Conservation (phyloP, 92 coral and sea anemone species). For the Phenganax subtilis region DNA sequence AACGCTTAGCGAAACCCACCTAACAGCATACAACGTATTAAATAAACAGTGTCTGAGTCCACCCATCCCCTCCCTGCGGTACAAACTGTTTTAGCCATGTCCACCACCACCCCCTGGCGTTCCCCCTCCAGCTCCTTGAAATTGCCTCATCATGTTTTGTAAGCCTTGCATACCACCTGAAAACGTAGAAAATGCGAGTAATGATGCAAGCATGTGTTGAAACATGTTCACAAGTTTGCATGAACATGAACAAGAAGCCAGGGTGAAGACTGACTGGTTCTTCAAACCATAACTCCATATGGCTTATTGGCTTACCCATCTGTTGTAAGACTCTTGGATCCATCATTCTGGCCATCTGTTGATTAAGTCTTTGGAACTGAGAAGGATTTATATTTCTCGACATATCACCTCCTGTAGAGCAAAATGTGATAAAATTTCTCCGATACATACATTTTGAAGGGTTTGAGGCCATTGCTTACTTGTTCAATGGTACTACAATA, state of each 20-base stretch:
- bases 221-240: too few relatives aligned
- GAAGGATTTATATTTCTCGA: conserved; percentile 92
- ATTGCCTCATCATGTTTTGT: conserved; percentile 99
- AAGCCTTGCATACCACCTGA: conserved; percentile 97
- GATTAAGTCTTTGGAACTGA: conserved; percentile 96
- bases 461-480: too few relatives aligned
- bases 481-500: neutral
- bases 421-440: too few relatives aligned
- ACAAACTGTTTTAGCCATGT: neutral
- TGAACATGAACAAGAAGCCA: neutral
- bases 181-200: neutral
- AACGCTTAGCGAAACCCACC: too few relatives aligned
- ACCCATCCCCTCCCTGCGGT: too few relatives aligned
- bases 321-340: conserved; percentile 98
- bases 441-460: too few relatives aligned
- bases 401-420: conserved; percentile 85
- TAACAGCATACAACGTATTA: too few relatives aligned
- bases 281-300: too few relatives aligned
- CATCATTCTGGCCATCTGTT: conserved; percentile 99
- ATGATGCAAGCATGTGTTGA: too few relatives aligned
- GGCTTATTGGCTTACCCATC: conserved; percentile 75
- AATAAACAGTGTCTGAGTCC: too few relatives aligned
- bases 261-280: neutral
- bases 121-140: conserved; percentile 77
- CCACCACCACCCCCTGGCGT: conserved; percentile 42